These are phyloP conservation scores for Hiodon alosoides DNA, from an alignment of 2,113 vertebrate species.

Conservation along the genomic window DNA sequence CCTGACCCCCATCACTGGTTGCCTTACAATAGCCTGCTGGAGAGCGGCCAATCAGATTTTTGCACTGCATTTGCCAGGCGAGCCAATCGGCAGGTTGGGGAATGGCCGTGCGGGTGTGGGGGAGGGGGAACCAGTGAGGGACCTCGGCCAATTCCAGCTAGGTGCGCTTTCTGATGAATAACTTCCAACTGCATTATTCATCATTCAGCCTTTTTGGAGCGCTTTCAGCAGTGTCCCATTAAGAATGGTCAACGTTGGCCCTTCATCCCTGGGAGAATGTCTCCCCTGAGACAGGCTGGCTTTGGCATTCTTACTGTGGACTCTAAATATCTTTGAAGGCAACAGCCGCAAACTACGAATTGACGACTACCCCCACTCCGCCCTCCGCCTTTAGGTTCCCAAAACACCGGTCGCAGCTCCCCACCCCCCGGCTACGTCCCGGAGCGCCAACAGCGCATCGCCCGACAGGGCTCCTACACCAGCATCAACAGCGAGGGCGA, in stretches of 20 bases:
- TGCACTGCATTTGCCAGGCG: constrained; percentile 47
- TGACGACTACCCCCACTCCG: constrained; percentile 7
- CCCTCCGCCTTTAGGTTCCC: constrained; percentile 68
- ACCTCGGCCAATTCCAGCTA: background rate
- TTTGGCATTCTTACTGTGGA: too few relatives aligned
- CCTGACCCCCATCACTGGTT: constrained; percentile 72
- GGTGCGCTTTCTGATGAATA: background rate
- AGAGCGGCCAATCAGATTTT: constrained; percentile 68
- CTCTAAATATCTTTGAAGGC: too few relatives aligned
- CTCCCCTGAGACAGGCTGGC: too few relatives aligned
- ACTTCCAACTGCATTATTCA: background rate
- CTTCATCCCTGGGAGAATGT: too few relatives aligned
- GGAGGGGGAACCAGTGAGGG: constrained; percentile 14
- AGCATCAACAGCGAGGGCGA: constrained; percentile 95
- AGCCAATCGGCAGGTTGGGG: constrained; percentile 45
- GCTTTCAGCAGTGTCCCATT: background rate
- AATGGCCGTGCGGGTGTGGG: constrained; percentile 22
- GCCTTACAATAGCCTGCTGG: constrained; percentile 73
- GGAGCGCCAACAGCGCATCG: constrained; percentile 87
- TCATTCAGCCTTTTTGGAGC: background rate
- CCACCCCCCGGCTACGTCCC: constrained; percentile 93
- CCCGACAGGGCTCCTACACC: constrained; percentile 92
- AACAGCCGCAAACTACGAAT: too few relatives aligned
- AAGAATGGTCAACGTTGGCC: too few relatives aligned
- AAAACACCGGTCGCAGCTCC: constrained; percentile 86